phyloP scores from a whole-genome alignment of 2,888 invertebrate species.

The Theretra japonica region DNA sequence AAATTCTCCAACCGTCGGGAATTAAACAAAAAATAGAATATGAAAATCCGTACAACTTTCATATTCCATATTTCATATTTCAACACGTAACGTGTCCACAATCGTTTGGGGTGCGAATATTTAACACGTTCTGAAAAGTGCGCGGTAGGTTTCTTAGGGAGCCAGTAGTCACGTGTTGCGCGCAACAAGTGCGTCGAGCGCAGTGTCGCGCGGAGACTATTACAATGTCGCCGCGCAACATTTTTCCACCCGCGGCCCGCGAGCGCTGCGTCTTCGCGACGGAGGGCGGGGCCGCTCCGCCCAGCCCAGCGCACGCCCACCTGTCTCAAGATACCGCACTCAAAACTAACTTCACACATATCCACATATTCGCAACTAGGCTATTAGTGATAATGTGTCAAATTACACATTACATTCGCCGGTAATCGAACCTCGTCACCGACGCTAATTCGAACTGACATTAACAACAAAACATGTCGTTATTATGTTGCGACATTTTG shows the following conservation, averaged over 20 bases:
- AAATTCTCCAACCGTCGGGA: no score
- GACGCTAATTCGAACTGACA: constrained; percentile 53
- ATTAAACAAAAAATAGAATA: not conserved
- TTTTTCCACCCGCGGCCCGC: constrained; percentile 65
- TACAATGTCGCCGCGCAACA: constrained; percentile 40
- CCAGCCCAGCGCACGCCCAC: constrained; percentile 71
- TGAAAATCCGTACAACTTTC: no score
- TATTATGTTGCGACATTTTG: constrained; percentile 17
- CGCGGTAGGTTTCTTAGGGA: not conserved
- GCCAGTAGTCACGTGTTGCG: constrained; percentile 31
- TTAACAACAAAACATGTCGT: constrained; percentile 41
- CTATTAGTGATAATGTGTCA: constrained; percentile 47
- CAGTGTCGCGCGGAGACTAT: constrained; percentile 32
- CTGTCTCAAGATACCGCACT: constrained; percentile 52
- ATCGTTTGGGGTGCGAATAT: no score
- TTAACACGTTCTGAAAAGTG: not conserved
- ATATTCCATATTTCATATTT: no score
- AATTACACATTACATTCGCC: constrained; percentile 49
- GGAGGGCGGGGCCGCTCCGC: constrained; percentile 73
- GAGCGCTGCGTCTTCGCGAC: constrained; percentile 69
- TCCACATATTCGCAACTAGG: constrained; percentile 25
- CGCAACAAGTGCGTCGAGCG: constrained; percentile 66
- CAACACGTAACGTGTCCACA: no score
- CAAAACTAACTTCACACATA: not conserved
- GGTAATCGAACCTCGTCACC: constrained; percentile 57